Evolutionary conservation across 2,113 vertebrate species (phyloP).

Genomic region (Ciconia stormi): DNA sequence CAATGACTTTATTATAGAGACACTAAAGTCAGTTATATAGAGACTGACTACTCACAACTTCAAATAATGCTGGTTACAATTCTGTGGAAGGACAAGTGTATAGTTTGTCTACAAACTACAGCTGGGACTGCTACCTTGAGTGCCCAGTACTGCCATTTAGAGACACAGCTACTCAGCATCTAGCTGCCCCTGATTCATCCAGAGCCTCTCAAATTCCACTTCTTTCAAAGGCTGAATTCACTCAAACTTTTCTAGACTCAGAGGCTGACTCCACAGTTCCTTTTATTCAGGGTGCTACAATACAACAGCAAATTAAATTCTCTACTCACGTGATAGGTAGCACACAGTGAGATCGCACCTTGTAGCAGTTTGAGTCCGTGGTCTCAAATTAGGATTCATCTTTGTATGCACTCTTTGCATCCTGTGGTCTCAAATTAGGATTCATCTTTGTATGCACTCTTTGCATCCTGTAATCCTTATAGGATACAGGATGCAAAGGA

Average conservation of each 20-base stretch:
- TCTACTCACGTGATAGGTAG: background rate
- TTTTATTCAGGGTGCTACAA: background rate
- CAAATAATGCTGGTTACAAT: background rate
- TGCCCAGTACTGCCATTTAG: background rate
- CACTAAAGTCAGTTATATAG: background rate
- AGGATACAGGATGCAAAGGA: background rate
- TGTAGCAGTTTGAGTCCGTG: background rate
- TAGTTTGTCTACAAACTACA: background rate
- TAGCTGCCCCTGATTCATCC: background rate
- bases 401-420: background rate
- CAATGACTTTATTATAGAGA: background rate
- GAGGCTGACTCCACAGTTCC: background rate
- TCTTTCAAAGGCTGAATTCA: background rate
- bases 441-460: background rate
- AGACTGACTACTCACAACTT: background rate
- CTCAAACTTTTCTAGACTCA: background rate
- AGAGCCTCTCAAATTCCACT: background rate
- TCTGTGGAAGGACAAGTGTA: background rate
- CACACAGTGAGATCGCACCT: background rate
- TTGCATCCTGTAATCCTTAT: background rate
- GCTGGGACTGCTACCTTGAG: background rate
- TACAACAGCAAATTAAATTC: background rate
- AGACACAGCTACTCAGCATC: background rate
- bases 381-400: background rate
- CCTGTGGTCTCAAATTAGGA: background rate